Percentiles rank a stretch among this genome's conserved stretches.
Conservation (phyloP, 2,888 invertebrate genomes). For the Pammene fasciana region DNA sequence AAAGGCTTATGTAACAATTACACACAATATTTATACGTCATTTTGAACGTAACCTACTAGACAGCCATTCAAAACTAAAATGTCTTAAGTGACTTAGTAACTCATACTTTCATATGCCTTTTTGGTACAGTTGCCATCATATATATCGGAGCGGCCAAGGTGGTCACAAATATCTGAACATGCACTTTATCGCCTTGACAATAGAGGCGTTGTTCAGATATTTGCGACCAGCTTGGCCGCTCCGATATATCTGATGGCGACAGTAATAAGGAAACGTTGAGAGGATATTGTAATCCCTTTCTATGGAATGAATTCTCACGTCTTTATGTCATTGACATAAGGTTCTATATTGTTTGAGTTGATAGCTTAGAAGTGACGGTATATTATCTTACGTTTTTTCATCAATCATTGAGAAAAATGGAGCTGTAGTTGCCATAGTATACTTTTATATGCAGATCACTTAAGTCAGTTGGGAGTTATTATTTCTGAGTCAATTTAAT, state of each 20-base stretch:
- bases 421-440: too few species aligned
- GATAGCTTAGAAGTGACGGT: background rate
- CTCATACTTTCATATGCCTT: background rate
- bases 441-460: too few species aligned
- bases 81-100: background rate
- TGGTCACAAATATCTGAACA: too few species aligned
- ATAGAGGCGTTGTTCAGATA: too few species aligned
- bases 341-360: background rate
- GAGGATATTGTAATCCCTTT: slow-evolving; percentile 13
- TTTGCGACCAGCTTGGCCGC: too few species aligned
- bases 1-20: background rate
- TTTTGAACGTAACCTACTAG: background rate
- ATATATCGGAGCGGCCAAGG: too few species aligned
- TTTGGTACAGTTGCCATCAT: too few species aligned
- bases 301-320: background rate
- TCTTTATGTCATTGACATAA: background rate
- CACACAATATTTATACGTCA: background rate
- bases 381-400: slow-evolving; percentile 6
- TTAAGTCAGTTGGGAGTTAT: too few species aligned
- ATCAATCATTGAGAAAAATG: slow-evolving; percentile 7
- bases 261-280: background rate
- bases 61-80: background rate
- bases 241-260: too few species aligned
- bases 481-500: too few species aligned
- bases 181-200: too few species aligned